A percentile compares a stretch with the other conserved stretches of the same genome.
Evolutionary conservation across 2,113 vertebrate genomes (phyloP).

Genomic region (Malurus melanocephalus): DNA sequence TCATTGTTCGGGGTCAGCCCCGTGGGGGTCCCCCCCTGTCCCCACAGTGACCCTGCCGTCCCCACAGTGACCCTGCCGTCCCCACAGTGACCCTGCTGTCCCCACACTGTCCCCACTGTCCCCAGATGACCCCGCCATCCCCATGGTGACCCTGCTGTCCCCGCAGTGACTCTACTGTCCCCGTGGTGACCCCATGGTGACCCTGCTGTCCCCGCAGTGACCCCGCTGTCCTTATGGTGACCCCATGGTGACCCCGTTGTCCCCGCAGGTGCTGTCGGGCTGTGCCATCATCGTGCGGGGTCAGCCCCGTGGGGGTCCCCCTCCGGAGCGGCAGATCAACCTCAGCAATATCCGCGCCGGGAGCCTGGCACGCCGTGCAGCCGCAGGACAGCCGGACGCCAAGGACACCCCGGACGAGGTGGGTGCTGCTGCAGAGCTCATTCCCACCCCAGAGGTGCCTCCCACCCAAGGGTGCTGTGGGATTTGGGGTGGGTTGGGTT

Average conservation of each 20-base stretch:
- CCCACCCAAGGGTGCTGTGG: rapidly evolving
- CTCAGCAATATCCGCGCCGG: conserved; percentile 93
- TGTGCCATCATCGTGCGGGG: conserved; percentile 97
- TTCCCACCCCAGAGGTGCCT: background rate
- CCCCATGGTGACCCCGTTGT: background rate
- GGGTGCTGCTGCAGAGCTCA: background rate
- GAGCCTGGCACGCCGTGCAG: conserved; percentile 84
- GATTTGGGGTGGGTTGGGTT: background rate
- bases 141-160: too few relatives aligned
- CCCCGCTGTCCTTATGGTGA: background rate
- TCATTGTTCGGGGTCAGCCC: too few relatives aligned
- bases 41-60: too few relatives aligned
- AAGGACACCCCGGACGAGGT: conserved; percentile 94
- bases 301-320: conserved; percentile 91
- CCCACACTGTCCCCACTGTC: too few relatives aligned
- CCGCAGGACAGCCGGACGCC: conserved; percentile 82
- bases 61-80: too few relatives aligned
- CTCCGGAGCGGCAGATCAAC: conserved; percentile 95
- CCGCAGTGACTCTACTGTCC: too few relatives aligned
- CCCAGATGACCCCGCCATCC: too few relatives aligned
- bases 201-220: too few relatives aligned
- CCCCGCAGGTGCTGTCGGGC: conserved; percentile 87
- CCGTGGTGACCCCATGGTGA: too few relatives aligned
- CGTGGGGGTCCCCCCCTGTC: too few relatives aligned
- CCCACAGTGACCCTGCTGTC: too few relatives aligned